phyloP scores from a whole-genome alignment of 2,797 vertebrate genomes.

The Melanogrammus aeglefinus region DNA sequence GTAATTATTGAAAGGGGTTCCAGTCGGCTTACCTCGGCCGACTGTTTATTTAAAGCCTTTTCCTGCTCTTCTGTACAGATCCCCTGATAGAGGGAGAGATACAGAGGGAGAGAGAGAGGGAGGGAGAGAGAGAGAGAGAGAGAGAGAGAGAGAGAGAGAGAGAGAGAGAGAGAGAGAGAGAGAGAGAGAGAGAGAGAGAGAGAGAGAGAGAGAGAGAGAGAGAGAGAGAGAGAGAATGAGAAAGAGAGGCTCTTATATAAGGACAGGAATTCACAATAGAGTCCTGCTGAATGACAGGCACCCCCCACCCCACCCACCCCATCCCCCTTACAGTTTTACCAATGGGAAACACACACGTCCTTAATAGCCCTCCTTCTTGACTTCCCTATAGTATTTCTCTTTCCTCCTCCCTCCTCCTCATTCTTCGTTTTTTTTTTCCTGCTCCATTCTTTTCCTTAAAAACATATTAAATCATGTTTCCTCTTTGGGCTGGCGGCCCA shows the following conservation, averaged over 20 bases:
- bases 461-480: constrained; percentile 68
- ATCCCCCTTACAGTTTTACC: not conserved
- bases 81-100: constrained; percentile 45
- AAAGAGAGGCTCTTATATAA: constrained; percentile 57
- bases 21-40: constrained; percentile 60
- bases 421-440: constrained; percentile 9
- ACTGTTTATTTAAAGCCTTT: constrained; percentile 64
- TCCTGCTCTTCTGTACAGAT: constrained; percentile 52
- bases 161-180: not conserved
- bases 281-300: constrained; percentile 1
- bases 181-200: not conserved
- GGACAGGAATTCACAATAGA: constrained; percentile 15
- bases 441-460: constrained; percentile 49
- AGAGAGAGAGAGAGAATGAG: not conserved
- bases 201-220: constrained; percentile 24
- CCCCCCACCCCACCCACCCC: not conserved
- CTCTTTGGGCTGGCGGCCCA: constrained; percentile 38
- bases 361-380: constrained; percentile 55
- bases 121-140: constrained; percentile 12
- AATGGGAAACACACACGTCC: constrained; percentile 30
- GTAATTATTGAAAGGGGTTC: constrained; percentile 67
- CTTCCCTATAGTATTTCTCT: constrained; percentile 23
- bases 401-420: constrained; percentile 15
- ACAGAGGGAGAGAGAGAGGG: constrained; percentile 42
- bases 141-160: constrained; percentile 36